phyloP scores from a whole-genome alignment of 1,140 invertebrate genomes.

The Mizuhopecten yessoensis region DNA sequence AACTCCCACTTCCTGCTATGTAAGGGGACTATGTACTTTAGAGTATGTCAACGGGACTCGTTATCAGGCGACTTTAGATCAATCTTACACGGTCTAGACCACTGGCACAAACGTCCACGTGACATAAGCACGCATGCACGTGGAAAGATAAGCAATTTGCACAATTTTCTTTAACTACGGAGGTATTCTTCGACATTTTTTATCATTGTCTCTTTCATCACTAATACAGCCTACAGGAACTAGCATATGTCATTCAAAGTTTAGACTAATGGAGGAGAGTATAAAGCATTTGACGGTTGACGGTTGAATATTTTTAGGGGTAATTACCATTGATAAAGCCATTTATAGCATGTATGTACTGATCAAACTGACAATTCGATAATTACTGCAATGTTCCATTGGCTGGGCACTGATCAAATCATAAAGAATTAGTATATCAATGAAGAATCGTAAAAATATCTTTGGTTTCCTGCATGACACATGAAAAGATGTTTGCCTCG shows the following conservation, averaged over 20 bases:
- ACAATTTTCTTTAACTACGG: background rate
- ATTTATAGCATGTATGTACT: background rate
- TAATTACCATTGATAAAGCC: background rate
- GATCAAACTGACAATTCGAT: background rate
- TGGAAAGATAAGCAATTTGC: background rate
- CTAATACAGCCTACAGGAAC: too few relatives aligned
- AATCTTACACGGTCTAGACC: background rate
- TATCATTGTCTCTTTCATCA: background rate
- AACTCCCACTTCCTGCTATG: background rate
- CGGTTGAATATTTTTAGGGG: background rate
- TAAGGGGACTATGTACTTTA: background rate
- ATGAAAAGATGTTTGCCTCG: background rate
- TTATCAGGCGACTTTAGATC: background rate
- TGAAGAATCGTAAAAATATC: background rate
- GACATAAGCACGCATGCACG: background rate
- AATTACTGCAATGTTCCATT: background rate
- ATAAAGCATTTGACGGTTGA: background rate
- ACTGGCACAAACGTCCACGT: background rate
- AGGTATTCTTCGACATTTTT: background rate
- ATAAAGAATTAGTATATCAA: background rate
- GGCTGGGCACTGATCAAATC: background rate
- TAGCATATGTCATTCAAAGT: background rate
- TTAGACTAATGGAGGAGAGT: background rate
- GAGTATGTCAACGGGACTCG: background rate
- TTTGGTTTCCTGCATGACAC: background rate